Base-by-base conservation (phyloP, 2,888 invertebrate genomes). In the Oscheius sp. region DNA sequence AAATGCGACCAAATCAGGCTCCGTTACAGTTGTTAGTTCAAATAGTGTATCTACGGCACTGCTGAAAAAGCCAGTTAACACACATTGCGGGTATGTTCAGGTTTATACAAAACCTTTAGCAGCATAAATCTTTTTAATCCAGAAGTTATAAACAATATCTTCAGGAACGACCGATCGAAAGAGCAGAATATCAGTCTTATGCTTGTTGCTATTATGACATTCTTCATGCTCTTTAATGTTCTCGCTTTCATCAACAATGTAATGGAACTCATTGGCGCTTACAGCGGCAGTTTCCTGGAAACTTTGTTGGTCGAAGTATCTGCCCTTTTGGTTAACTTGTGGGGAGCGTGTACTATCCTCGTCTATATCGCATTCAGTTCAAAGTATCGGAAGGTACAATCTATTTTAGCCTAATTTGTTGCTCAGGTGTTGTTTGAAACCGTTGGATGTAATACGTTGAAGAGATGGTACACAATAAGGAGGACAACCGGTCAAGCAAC, bases 171-270 rank as follows among this genome's bases (percentile, higher is more conserved):
- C 14, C 38, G 59, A 8, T 44, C 41, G 33, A 82, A 80, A 47
- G 82, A 82, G 24, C 73, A 78, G 61, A 78, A 78, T 33, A 78
- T 82, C 20, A 81, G 82, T 8, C 70, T 82, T 1, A 83, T 83
- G 83, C 72, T 83, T 38, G 77, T 83, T 30, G 82, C 81, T 14
- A 82, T 83, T 57, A 82, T 81, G 26, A 76, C 80, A 4, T 78
- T 80, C 36, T 83, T 83, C 66, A 71, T 83, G 41, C 63, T 80
- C 24, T 83, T 83, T 73, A 83, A 83, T 68, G 56, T 81, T 24
- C 72, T 83, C 45, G 83, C 82, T 2, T 82, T 83, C 61, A 72
- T 80, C 47, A 83, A 80, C 56, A 83, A 83, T 65, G 74, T 83
- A 28, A 73, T 83, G 45, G 83, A 83, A 49, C 62, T 83, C 24